A percentile compares a stretch with the other conserved stretches of the same genome.
These are phyloP conservation scores for Lordiphosa fenestrarum DNA, from an alignment of 2,888 invertebrate species.

Conservation along the genomic window DNA sequence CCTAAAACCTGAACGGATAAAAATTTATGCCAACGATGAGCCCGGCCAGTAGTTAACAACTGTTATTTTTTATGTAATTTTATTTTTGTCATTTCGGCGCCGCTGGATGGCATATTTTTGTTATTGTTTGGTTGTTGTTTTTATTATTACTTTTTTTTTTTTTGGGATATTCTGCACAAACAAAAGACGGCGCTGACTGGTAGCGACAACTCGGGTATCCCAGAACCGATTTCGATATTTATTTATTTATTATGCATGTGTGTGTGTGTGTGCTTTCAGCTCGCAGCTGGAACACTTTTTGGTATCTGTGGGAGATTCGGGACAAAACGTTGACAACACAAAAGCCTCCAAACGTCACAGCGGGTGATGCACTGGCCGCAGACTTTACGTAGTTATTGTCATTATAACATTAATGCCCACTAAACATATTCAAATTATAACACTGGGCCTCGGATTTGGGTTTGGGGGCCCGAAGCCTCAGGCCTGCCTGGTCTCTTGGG, in stretches of 20 bases:
- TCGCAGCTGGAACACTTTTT: slow-evolving; percentile 46
- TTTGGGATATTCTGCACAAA: slow-evolving; percentile 40
- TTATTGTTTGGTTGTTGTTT: slow-evolving; percentile 21
- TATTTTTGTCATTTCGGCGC: slow-evolving; percentile 73
- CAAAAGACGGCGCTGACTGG: slow-evolving; percentile 70
- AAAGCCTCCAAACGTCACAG: slow-evolving; percentile 67
- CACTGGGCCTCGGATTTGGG: slow-evolving; percentile 44
- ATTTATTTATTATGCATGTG: slow-evolving; percentile 48
- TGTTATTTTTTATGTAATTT: slow-evolving; percentile 73
- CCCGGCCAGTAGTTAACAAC: slow-evolving; percentile 66
- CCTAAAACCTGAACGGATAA: slow-evolving; percentile 18
- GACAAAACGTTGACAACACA: slow-evolving; percentile 67
- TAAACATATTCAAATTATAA: slow-evolving; percentile 77
- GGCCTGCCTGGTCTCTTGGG: slow-evolving; percentile 8
- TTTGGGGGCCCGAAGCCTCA: slow-evolving; percentile 27
- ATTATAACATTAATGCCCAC: slow-evolving; percentile 78
- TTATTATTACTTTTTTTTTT: slow-evolving; percentile 20
- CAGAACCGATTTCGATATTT: slow-evolving; percentile 70
- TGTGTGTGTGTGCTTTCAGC: slow-evolving; percentile 22
- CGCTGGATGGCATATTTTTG: slow-evolving; percentile 53
- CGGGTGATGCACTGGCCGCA: slow-evolving; percentile 64
- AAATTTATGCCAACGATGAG: slow-evolving; percentile 51
- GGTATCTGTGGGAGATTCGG: slow-evolving; percentile 21
- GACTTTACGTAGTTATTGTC: slow-evolving; percentile 73
- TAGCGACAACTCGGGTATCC: slow-evolving; percentile 64